Evolutionary conservation across 1,140 invertebrate genomes (phyloP), one percentile per base, ranked within the genome.

Genomic region (Bombus waltoni): DNA sequence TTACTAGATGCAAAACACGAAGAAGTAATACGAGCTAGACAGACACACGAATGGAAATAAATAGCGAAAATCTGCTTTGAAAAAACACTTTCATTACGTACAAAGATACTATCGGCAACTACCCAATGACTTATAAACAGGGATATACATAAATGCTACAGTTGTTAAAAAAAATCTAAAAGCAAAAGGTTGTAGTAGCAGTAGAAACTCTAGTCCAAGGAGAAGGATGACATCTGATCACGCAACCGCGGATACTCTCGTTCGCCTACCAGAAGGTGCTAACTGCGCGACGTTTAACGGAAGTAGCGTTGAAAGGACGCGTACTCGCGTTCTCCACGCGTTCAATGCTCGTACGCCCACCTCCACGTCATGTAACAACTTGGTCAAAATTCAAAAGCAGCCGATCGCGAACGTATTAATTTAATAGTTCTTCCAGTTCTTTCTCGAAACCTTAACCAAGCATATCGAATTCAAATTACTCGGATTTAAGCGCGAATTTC

Each of bases 231-330:
- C 47, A 47, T 32, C 8, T 22, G 77, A 68, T 68, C 62, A 47
- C 65, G 77, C 65, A 68, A 79, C 57, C 59, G 59, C 72, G 25
- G 10, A 28, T 71, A 53, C 76, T 65, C 76, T 65, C n/a, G 18
- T n/a, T 74, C 81, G 57, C 72, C 72, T 72, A 82, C 73, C n/a
- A 74, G 18, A 53, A 53, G 53, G 76, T 84, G 57, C 15, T 42
- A 74, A 65, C 78, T 40, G 35, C 59, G 22, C 40, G 76, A 25
- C 38, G n/a, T 73, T 73, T 44, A 8, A 47, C 32, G 66, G 82
- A 84, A 84, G 66, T 72, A 62, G 47, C 81, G 65, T n/a, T 57
- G 77, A 74, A 72, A 81, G 78, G 78, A 85, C 70, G 81, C 81
- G 73, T 83, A 66, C 57, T 76, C 59, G 38, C 59, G 81, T 53